These are phyloP conservation scores for Apodemus sylvaticus DNA, from an alignment of 2,113 vertebrate genomes.

Conservation along the genomic window DNA sequence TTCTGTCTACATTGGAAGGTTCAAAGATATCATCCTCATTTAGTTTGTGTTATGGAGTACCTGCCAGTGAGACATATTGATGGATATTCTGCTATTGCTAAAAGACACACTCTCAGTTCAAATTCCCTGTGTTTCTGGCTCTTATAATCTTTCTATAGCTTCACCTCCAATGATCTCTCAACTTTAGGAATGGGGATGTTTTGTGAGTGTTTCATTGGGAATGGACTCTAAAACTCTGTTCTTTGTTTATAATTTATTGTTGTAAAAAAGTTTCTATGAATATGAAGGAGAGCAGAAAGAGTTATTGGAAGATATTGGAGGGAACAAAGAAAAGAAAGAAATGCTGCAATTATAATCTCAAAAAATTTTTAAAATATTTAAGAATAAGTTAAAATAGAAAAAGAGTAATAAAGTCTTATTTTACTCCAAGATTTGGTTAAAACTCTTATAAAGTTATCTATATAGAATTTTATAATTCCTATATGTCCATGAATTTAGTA, in stretches of 20 bases:
- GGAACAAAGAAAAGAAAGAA: background rate
- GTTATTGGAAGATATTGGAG: background rate
- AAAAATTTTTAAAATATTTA: background rate
- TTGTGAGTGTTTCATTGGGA: background rate
- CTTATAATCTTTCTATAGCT: background rate
- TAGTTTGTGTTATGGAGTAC: background rate
- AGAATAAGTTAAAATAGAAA: background rate
- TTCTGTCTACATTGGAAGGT: background rate
- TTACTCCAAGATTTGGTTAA: background rate
- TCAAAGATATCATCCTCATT: background rate
- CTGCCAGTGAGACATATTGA: background rate
- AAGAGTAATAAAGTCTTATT: background rate
- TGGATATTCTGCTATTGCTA: background rate
- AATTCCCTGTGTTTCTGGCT: background rate
- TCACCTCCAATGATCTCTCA: background rate
- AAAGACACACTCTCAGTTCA: no score
- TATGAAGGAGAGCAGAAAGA: background rate
- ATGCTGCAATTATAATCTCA: background rate
- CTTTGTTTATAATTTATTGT: background rate
- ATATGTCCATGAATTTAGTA: background rate
- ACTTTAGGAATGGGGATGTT: background rate
- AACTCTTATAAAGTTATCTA: background rate
- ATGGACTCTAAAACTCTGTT: background rate
- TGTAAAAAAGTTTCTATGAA: background rate
- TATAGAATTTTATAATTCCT: background rate